phyloP scores from a whole-genome alignment of 23 tunicate genomes.

The Styela clava region DNA sequence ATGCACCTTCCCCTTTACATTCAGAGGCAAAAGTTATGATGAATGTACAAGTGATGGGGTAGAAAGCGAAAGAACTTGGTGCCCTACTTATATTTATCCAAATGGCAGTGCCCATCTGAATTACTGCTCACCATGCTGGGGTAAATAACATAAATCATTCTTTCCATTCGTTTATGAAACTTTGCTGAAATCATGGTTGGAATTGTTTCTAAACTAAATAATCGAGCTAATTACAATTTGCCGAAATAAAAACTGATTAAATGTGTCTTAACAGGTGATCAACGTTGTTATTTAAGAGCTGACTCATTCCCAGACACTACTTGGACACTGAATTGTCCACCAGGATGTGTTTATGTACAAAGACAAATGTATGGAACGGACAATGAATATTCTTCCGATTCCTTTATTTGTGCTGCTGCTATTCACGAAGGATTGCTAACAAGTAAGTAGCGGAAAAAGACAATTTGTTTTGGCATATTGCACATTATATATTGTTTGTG shows the following conservation, averaged over 20 bases:
- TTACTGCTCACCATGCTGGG: constrained; percentile 5
- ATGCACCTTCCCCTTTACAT: neutral
- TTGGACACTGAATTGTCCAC: constrained; percentile 5
- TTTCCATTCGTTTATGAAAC: too few relatives aligned
- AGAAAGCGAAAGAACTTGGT: neutral
- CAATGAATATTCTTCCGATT: constrained; percentile 27
- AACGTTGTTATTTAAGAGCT: constrained; percentile 13
- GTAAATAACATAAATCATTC: neutral
- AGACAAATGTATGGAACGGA: neutral
- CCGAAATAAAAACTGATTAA: too few relatives aligned
- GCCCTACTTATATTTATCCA: constrained; percentile 6
- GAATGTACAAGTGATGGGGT: constrained; percentile 15
- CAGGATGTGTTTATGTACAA: constrained; percentile 18
- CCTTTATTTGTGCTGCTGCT: constrained; percentile 48
- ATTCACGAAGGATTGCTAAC: constrained; percentile 27
- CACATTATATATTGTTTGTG: too few relatives aligned
- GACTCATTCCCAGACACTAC: constrained; percentile 3
- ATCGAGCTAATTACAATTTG: too few relatives aligned
- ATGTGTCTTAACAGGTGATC: constrained; percentile 14
- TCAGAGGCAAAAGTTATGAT: neutral
- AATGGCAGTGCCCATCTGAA: constrained; percentile 8
- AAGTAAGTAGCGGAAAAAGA: constrained; percentile 33
- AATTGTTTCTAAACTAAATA: too few relatives aligned
- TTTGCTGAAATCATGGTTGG: too few relatives aligned
- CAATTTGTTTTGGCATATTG: too few relatives aligned